These are phyloP conservation scores for Tenodera sinensis DNA, from an alignment of 2,888 invertebrate genomes.

Conservation along the genomic window DNA sequence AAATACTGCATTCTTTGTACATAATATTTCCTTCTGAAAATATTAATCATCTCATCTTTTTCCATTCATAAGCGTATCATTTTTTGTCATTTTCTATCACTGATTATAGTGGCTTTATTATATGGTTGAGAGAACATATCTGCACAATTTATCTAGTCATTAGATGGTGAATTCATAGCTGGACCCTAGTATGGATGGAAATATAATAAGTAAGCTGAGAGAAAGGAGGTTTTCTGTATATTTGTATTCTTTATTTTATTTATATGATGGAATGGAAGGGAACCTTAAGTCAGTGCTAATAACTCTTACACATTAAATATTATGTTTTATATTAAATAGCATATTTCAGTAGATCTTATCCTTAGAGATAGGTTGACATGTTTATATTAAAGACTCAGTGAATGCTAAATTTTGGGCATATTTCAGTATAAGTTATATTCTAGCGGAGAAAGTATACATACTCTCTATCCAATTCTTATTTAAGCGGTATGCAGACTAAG, in stretches of 20 bases:
- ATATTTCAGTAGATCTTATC: background rate
- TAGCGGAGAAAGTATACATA: background rate
- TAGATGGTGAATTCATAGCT: background rate
- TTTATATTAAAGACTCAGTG: background rate
- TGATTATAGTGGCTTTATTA: background rate
- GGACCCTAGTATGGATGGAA: conserved; percentile 3
- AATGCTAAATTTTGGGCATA: background rate
- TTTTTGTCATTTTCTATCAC: background rate
- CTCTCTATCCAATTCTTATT: background rate
- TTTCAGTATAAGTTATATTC: background rate
- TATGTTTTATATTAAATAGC: background rate
- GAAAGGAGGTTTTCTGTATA: background rate
- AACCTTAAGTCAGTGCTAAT: background rate
- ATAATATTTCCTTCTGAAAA: background rate
- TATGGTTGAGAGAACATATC: background rate
- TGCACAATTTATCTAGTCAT: background rate
- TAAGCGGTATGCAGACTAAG: background rate
- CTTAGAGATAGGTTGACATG: background rate
- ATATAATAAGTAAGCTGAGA: background rate
- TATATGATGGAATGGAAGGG: background rate
- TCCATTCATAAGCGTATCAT: background rate
- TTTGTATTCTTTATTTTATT: background rate
- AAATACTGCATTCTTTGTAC: conserved; percentile 9
- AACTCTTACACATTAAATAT: background rate
- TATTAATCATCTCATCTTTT: background rate